Evolutionary conservation across 1,140 invertebrate genomes (phyloP).

Genomic region (Penaeus chinensis): DNA sequence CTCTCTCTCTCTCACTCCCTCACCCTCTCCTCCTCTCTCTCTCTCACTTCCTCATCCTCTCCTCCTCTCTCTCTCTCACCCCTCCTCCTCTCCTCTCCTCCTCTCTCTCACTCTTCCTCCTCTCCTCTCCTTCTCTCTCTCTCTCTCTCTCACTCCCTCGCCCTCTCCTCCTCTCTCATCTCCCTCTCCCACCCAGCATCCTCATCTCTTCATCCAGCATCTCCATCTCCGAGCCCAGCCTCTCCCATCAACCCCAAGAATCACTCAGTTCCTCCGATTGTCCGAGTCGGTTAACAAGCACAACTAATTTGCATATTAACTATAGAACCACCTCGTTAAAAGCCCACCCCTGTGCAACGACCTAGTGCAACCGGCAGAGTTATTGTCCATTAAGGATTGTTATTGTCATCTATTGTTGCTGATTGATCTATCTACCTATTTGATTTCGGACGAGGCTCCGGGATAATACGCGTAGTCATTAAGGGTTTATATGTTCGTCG

Average conservation of each 20-base stretch:
- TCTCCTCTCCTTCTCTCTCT: background rate
- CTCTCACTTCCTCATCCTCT: conserved; percentile 5
- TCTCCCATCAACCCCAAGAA: background rate
- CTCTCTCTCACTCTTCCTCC: background rate
- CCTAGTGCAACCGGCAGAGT: background rate
- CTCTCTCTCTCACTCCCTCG: background rate
- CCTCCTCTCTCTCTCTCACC: no score
- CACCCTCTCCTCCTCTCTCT: background rate
- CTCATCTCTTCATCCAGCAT: no score
- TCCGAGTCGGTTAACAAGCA: conserved; percentile 48
- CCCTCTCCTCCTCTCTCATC: background rate
- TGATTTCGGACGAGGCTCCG: no score
- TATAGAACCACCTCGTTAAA: conserved; percentile 44
- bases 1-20: conserved; percentile 16
- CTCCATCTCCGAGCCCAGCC: background rate
- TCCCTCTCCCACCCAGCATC: no score
- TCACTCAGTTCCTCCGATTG: conserved; percentile 34
- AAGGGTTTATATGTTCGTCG: conserved; percentile 2
- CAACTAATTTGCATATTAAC: conserved; percentile 55
- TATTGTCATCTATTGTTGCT: no score
- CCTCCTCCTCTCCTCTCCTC: background rate
- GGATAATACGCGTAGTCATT: no score
- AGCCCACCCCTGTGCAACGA: conserved; percentile 27
- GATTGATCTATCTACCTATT: no score
- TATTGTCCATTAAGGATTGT: background rate